Percentiles rank a stretch among this genome's conserved stretches.
Conservation (phyloP, 2,113 vertebrate genomes). For the Lampris incognitus region DNA sequence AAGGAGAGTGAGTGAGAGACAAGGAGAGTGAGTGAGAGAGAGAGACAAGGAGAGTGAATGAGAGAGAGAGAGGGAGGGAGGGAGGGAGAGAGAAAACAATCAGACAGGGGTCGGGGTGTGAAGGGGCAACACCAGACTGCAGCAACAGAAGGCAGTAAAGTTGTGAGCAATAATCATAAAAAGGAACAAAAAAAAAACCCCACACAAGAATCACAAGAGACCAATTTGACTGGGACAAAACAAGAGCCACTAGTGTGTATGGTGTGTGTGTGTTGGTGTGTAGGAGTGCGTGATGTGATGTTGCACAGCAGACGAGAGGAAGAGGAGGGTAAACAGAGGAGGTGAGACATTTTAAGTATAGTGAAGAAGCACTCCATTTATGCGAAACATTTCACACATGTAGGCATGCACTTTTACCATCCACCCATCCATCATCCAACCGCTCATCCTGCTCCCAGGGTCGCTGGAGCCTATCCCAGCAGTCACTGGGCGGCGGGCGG, state of each 20-base stretch:
- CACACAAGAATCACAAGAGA: neutral
- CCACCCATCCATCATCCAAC: no score
- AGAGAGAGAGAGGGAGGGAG: constrained; percentile 20
- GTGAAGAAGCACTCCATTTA: no score
- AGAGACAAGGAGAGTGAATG: neutral
- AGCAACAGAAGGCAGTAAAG: constrained; percentile 11
- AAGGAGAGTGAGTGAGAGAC: constrained; percentile 10
- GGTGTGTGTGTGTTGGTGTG: no score
- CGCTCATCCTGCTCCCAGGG: no score
- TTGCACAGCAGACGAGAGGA: neutral
- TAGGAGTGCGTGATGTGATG: no score
- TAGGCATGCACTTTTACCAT: neutral
- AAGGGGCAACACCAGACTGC: constrained; percentile 5
- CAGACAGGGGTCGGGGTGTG: no score
- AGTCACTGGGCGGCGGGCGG: no score
- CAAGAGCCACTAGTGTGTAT: no score
- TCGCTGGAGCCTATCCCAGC: no score
- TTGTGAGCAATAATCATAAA: constrained; percentile 1
- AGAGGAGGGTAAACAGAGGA: neutral
- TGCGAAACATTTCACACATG: neutral
- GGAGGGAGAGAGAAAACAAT: neutral
- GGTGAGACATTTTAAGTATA: neutral
- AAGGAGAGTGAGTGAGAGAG: neutral
- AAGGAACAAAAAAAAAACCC: neutral
- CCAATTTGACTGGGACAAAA: neutral